Evolutionary conservation across 2,113 vertebrate species (phyloP).

Genomic region (Podarcis cretensis): DNA sequence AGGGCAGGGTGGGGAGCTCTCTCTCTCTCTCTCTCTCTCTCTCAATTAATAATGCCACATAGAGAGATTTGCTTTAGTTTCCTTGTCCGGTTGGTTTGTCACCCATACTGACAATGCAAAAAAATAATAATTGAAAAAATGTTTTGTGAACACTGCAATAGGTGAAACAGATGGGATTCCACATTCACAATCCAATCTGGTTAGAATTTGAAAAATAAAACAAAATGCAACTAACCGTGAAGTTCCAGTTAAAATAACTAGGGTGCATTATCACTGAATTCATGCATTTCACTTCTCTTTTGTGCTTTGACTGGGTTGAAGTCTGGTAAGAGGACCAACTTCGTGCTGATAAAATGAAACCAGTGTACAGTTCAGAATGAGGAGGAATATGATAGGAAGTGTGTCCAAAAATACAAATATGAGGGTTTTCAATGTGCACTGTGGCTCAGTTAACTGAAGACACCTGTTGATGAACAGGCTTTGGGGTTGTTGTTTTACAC

Average conservation of each 20-base stretch:
- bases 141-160: not conserved
- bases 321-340: not conserved
- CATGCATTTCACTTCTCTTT: not conserved
- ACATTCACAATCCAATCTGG: not conserved
- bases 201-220: not conserved
- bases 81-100: conserved; percentile 22
- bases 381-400: not conserved
- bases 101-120: not conserved
- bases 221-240: not conserved
- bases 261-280: not conserved
- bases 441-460: not conserved
- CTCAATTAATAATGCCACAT: not conserved
- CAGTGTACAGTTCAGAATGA: not conserved
- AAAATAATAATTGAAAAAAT: not conserved
- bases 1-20: not conserved
- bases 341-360: not conserved
- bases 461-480: no score
- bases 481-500: no score
- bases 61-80: not conserved
- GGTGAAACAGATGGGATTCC: not conserved
- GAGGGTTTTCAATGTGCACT: not conserved
- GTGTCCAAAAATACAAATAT: not conserved
- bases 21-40: conserved; percentile 9
- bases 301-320: not conserved
- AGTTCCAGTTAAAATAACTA: not conserved